Conservation (phyloP, 64 coral and sea anemone species). For the Trachythela sp. region DNA sequence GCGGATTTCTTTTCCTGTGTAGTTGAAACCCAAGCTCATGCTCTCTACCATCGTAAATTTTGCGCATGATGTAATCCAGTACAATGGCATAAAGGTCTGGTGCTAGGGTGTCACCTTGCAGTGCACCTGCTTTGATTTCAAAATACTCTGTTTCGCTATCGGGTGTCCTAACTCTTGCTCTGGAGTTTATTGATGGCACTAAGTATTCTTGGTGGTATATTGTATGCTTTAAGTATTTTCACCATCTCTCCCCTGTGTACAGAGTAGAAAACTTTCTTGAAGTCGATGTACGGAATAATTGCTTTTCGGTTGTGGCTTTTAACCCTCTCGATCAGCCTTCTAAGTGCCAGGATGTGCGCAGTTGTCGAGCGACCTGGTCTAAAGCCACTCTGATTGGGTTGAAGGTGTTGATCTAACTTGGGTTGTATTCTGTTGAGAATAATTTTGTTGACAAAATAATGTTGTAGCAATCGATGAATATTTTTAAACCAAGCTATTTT, state of each 20-base stretch:
- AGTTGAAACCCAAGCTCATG: slow-evolving; percentile 23
- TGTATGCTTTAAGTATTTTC: neutral
- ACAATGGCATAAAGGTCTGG: slow-evolving; percentile 16
- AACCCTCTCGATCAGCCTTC: neutral
- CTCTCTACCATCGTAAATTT: neutral
- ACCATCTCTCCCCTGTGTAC: neutral
- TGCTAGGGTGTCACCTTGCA: slow-evolving; percentile 29
- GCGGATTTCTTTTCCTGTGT: neutral
- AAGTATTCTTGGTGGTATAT: neutral
- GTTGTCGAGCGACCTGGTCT: slow-evolving; percentile 24
- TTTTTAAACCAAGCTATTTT: no score
- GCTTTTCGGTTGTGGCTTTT: neutral
- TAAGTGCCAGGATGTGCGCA: no score
- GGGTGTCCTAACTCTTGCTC: neutral
- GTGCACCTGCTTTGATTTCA: neutral
- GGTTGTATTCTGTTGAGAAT: slow-evolving; percentile 41
- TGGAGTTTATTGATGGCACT: slow-evolving; percentile 11
- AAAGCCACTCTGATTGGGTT: slow-evolving; percentile 49
- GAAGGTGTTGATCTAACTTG: slow-evolving; percentile 14
- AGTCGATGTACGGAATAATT: neutral
- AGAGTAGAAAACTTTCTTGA: slow-evolving; percentile 21
- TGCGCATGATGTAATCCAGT: slow-evolving; percentile 25
- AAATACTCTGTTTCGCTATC: slow-evolving; percentile 28
- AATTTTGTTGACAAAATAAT: slow-evolving; percentile 41
- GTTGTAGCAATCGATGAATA: no score